Percentiles rank a stretch among this genome's conserved stretches.
Evolutionary conservation across 2,888 invertebrate species (phyloP).

Genomic region (Sphaerophoria taeniata): DNA sequence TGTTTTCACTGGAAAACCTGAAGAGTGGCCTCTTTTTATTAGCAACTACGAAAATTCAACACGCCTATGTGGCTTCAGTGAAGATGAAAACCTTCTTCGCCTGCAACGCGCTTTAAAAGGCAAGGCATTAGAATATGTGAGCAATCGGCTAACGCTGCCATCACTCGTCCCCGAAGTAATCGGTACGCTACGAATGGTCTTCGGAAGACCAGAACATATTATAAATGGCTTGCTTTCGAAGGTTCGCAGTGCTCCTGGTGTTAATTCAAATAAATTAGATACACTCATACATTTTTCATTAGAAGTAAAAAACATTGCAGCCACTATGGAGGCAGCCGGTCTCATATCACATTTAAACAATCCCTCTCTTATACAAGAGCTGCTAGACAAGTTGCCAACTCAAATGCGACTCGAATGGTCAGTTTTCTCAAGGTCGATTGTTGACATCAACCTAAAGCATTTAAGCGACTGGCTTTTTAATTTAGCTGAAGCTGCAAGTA

Average conservation of each 20-base stretch:
- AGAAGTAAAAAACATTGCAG: background rate
- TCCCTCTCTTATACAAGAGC: too few species aligned
- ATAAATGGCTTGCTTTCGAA: background rate
- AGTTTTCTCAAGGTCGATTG: background rate
- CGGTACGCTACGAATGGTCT: background rate
- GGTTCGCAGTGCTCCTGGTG: background rate
- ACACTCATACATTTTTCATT: conserved; percentile 8
- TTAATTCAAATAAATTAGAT: conserved; percentile 10
- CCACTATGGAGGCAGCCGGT: too few species aligned
- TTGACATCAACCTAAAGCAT: background rate
- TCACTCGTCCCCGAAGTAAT: conserved; percentile 2
- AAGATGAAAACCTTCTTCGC: conserved; percentile 3
- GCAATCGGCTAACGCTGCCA: background rate
- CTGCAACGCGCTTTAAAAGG: conserved; percentile 21
- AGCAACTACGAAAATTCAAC: conserved; percentile 1
- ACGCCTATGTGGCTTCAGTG: background rate
- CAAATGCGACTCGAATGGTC: conserved; percentile 19
- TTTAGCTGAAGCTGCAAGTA: conserved; percentile 11
- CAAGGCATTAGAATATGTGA: conserved; percentile 1
- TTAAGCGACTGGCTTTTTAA: conserved; percentile 24
- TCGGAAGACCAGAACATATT: background rate
- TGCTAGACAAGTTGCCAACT: background rate
- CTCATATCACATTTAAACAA: too few species aligned
- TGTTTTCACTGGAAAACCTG: background rate
- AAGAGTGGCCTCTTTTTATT: background rate